Percentiles rank a stretch among this genome's conserved stretches.
Evolutionary conservation across 2,888 invertebrate species (phyloP).

Genomic region (Nomada ferruginata): DNA sequence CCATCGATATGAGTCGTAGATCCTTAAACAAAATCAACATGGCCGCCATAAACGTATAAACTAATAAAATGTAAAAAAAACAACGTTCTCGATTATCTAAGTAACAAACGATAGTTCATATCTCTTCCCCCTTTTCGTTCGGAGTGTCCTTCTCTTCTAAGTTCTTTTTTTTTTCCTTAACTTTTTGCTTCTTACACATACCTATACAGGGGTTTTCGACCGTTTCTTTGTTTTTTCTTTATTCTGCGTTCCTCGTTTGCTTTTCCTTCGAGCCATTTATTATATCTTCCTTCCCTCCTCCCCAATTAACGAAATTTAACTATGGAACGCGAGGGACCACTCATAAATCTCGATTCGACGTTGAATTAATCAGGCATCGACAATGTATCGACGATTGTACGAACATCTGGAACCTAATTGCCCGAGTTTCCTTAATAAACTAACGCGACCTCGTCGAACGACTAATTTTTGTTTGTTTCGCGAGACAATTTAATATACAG

Average conservation of each 20-base stretch:
- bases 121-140: conserved; percentile 49
- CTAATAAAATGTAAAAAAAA: conserved; percentile 84
- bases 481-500: conserved; percentile 18
- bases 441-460: conserved; percentile 9
- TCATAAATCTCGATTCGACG: background rate
- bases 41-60: conserved; percentile 82
- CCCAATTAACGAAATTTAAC: conserved; percentile 58
- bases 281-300: conserved; percentile 24
- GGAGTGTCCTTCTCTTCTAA: conserved; percentile 46
- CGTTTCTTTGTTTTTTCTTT: conserved; percentile 20
- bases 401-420: conserved; percentile 36
- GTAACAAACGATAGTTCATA: conserved; percentile 84
- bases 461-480: background rate
- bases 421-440: conserved; percentile 29
- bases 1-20: conserved; percentile 76
- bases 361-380: background rate
- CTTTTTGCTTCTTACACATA: conserved; percentile 35
- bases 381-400: conserved; percentile 12
- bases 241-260: conserved; percentile 28
- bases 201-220: conserved; percentile 49
- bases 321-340: conserved; percentile 60
- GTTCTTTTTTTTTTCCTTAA: conserved; percentile 24
- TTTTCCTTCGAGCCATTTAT: conserved; percentile 30
- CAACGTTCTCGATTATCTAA: conserved; percentile 84
- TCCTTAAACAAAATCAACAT: conserved; percentile 82